Conservation (phyloP, 2,797 vertebrate species). For the Molossus molossus region DNA sequence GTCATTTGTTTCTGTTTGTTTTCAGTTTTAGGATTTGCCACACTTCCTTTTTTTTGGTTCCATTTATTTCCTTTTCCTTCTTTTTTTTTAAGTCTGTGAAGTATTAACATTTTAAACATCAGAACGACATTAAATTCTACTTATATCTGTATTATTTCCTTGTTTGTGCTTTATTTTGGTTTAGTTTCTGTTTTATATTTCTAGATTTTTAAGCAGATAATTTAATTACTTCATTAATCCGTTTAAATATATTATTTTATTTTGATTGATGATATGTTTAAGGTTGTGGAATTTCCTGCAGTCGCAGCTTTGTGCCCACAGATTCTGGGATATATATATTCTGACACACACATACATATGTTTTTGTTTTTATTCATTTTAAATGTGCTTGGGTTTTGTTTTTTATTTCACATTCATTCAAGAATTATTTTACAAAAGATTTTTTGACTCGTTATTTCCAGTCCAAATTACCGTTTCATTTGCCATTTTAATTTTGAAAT, state of each 20-base stretch:
- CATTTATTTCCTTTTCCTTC: not conserved
- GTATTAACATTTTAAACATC: not conserved
- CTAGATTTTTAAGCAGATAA: not conserved
- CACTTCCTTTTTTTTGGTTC: not conserved
- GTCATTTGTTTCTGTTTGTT: conserved; percentile 5
- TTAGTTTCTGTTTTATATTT: conserved; percentile 30
- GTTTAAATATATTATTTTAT: not conserved
- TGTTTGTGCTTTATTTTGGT: not conserved
- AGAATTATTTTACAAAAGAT: not conserved
- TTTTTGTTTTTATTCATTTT: conserved; percentile 40
- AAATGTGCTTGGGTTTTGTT: not conserved
- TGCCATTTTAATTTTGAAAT: not conserved
- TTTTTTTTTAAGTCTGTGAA: not conserved
- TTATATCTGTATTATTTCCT: not conserved
- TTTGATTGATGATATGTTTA: not conserved
- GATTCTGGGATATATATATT: not conserved
- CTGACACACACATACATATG: not conserved
- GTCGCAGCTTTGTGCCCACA: not conserved
- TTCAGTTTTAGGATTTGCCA: conserved; percentile 24
- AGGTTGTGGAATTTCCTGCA: not conserved
- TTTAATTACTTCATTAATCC: not conserved
- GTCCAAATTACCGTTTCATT: not conserved
- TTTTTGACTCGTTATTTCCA: not conserved
- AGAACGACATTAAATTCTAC: not conserved
- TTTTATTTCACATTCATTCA: not conserved